Conservation (phyloP, 2,797 vertebrate genomes). For the Coranthus polyacanthus region DNA sequence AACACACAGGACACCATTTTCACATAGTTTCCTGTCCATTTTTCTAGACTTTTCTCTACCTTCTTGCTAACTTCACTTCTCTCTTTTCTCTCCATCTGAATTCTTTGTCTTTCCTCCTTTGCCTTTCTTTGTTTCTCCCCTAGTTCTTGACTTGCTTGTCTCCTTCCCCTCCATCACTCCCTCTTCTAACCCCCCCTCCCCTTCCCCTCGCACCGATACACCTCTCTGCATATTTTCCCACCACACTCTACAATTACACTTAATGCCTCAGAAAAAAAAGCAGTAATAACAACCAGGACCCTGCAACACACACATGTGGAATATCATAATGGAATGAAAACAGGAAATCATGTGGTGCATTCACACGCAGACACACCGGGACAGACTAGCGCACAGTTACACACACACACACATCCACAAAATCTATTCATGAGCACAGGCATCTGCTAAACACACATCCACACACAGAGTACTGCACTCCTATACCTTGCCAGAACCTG, state of each 20-base stretch:
- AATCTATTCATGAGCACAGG: not conserved
- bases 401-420: not conserved
- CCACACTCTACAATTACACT: conserved; percentile 67
- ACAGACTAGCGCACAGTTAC: conserved; percentile 2
- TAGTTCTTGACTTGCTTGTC: conserved; percentile 19
- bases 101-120: not conserved
- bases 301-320: conserved; percentile 59
- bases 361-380: conserved; percentile 13
- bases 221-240: conserved; percentile 77
- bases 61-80: not conserved
- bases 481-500: conserved; percentile 69
- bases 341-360: conserved; percentile 67
- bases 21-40: too few species aligned
- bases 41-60: not conserved
- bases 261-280: conserved; percentile 54
- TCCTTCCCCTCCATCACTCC: conserved; percentile 26
- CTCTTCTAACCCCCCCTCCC: not conserved
- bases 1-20: too few species aligned
- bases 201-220: conserved; percentile 26
- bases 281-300: conserved; percentile 56
- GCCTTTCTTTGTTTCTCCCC: conserved; percentile 4
- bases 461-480: conserved; percentile 25
- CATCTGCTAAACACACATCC: not conserved
- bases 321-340: conserved; percentile 74
- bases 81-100: not conserved